Base-by-base conservation (phyloP, 2,113 vertebrate genomes). In the Octodon degus region DNA sequence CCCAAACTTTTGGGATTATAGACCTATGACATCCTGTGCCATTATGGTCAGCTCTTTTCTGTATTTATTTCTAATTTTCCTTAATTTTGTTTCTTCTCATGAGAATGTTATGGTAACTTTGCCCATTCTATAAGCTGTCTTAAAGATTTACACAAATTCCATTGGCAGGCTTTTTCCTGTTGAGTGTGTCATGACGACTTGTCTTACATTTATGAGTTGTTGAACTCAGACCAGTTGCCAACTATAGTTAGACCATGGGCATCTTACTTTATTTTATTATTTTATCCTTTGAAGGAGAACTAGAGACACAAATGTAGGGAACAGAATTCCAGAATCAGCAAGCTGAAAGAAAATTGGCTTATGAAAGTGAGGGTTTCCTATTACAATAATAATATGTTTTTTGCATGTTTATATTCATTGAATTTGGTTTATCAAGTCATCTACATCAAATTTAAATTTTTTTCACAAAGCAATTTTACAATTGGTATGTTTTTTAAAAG, bases 241-340 rank as follows among this genome's bases (percentile, higher is more conserved):
- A 72, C 19, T n/a, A 20, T 30, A 68, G 14, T 72, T 68, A 62
- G 37, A 32, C 53, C 17, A 58, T 68, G 91, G 84, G 40, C 80
- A 82, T 92, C 86, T 43, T 55, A 43, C 7, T 87, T 92, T 50
- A 88, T 77, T 95, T 94, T 86, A 20, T 90, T 50, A 88, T 77
- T 95, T 94, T 86, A 20, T 19, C 24, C 19, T 94, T 94, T 93
- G 65, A 84, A 94, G n/a, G 60, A 84, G 32, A 76, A 90, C 19
- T 91, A 47, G 58, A 95, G 68, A 80, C 25, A 24, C 40, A 70
- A 7, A 25, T 89, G 1, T 70, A 93, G 22, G 76, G 43, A 20
- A 96, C 86, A 37, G 37, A 77, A 95, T 68, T 94, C 16, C 88
- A 88, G 70, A 94, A 97, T 27, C 24, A 89, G 32, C 34, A 90